Evolutionary conservation across 2,797 vertebrate genomes (phyloP).

Genomic region (Hypotaenidia okinawae): DNA sequence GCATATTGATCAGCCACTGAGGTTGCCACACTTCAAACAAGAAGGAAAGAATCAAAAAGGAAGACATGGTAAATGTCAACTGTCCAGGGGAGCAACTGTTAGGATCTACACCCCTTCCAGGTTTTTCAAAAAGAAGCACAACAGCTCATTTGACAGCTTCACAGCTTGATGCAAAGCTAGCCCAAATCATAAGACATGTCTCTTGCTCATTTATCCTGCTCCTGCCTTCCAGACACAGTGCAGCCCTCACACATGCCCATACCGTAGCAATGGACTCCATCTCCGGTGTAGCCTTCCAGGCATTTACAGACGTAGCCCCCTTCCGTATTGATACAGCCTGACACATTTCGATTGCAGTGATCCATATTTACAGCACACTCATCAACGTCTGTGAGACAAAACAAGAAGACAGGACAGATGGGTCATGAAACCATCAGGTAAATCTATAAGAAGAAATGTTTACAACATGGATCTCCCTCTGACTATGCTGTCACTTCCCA

Average conservation of each 20-base stretch:
- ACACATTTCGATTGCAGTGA: constrained; percentile 58
- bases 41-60: not conserved
- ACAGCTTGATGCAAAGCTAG: not conserved
- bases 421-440: not conserved
- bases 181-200: not conserved
- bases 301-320: constrained; percentile 80
- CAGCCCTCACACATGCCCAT: not conserved
- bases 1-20: constrained; percentile 3
- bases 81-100: not conserved
- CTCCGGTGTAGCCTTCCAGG: constrained; percentile 77
- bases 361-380: constrained; percentile 62
- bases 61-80: not conserved
- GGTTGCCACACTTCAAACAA: not conserved
- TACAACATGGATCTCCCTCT: not conserved
- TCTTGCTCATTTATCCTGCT: not conserved
- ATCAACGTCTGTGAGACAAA: constrained; percentile 72
- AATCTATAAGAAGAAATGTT: rapidly evolving
- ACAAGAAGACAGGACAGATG: rapidly evolving
- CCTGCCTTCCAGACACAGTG: not conserved
- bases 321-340: constrained; percentile 76
- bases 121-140: not conserved
- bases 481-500: not conserved
- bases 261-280: constrained; percentile 81
- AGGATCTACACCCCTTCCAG: not conserved
- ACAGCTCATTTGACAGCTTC: not conserved